These are phyloP conservation scores for Heliconius himera DNA, from an alignment of 1,140 invertebrate species.

Conservation along the genomic window DNA sequence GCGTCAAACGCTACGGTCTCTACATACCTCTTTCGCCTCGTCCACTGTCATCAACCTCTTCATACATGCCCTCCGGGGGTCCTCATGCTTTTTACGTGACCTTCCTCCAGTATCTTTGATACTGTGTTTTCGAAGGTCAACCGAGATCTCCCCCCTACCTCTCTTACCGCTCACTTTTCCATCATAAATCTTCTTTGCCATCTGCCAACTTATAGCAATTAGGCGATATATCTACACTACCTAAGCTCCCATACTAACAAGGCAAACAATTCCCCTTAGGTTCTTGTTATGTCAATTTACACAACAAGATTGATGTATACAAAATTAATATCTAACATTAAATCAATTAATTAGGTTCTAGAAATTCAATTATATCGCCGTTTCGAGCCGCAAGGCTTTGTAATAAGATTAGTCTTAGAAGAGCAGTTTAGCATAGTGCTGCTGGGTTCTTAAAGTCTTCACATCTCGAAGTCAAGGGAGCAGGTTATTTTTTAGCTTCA, in stretches of 20 bases:
- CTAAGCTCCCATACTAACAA: not conserved
- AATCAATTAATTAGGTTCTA: not conserved
- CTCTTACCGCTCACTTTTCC: too few relatives aligned
- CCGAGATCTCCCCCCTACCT: too few relatives aligned
- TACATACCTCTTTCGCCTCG: too few relatives aligned
- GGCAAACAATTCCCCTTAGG: not conserved
- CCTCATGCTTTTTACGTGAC: too few relatives aligned
- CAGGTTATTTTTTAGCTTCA: not conserved
- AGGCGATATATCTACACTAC: not conserved
- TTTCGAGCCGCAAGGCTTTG: not conserved
- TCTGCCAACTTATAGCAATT: not conserved
- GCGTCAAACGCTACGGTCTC: too few relatives aligned
- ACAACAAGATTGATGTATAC: slow-evolving; percentile 8
- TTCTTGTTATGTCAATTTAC: not conserved
- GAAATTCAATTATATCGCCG: not conserved
- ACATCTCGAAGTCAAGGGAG: not conserved
- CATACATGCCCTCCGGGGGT: too few relatives aligned
- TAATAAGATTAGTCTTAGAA: not conserved
- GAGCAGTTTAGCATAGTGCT: not conserved
- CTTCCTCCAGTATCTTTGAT: too few relatives aligned
- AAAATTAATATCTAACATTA: slow-evolving; percentile 5
- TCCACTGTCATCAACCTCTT: too few relatives aligned
- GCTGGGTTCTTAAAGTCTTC: not conserved
- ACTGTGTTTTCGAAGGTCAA: too few relatives aligned
- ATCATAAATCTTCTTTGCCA: too few relatives aligned